phyloP scores from a whole-genome alignment of 2,797 vertebrate species.

The Lepus townsendii region DNA sequence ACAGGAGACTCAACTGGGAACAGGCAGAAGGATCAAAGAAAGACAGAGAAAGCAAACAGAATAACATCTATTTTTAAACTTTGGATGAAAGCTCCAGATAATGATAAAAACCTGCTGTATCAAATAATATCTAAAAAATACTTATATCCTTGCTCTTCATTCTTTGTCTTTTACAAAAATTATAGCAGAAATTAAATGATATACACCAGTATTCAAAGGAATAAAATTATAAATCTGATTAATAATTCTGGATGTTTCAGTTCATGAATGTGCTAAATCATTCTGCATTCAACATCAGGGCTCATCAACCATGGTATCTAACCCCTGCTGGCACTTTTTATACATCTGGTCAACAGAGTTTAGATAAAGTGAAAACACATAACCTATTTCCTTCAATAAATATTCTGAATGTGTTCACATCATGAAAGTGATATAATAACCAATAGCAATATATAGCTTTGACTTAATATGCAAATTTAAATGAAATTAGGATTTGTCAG shows the following conservation, averaged over 20 bases:
- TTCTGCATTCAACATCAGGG: neutral
- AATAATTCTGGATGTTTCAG: neutral
- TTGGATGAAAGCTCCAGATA: neutral
- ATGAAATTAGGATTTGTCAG: constrained; percentile 29
- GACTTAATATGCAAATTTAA: constrained; percentile 55
- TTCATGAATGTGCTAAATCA: neutral
- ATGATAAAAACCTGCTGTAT: neutral
- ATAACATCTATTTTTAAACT: neutral
- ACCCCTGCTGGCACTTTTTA: neutral
- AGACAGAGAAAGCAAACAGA: neutral
- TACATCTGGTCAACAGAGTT: neutral
- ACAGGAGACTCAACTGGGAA: neutral
- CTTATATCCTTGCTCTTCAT: neutral
- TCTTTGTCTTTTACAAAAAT: neutral
- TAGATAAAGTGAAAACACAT: neutral
- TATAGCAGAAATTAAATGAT: neutral
- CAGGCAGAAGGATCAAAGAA: neutral
- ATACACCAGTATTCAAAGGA: neutral
- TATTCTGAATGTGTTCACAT: neutral
- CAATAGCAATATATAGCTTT: neutral
- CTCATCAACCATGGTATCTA: neutral
- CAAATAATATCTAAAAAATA: neutral
- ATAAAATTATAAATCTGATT: neutral
- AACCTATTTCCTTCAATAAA: neutral
- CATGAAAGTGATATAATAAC: neutral